Percentiles rank a stretch among this genome's conserved stretches.
Evolutionary conservation across 2,113 vertebrate genomes (phyloP).

Genomic region (Nesoenas mayeri): DNA sequence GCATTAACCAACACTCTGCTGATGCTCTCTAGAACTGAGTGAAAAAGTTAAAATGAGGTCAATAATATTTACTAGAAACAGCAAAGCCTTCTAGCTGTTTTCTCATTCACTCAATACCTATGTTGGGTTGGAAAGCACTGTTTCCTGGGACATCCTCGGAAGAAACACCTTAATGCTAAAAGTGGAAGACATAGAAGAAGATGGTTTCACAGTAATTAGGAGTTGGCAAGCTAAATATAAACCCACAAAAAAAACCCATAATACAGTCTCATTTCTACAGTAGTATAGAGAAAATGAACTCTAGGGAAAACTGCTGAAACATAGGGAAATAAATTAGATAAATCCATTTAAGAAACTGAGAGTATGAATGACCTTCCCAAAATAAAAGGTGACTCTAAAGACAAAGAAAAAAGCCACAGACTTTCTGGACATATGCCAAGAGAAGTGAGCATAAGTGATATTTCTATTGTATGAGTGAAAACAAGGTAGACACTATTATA

Average conservation of each 20-base stretch:
- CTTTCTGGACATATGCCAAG: not conserved
- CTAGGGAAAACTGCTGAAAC: not conserved
- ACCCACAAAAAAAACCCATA: not conserved
- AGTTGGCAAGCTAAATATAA: not conserved
- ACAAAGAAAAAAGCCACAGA: not conserved
- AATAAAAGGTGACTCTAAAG: not conserved
- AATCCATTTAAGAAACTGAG: slow-evolving; percentile 3
- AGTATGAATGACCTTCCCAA: not conserved
- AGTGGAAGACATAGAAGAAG: not conserved
- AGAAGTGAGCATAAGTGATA: not conserved
- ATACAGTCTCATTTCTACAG: not conserved
- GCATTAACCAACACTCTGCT: not conserved
- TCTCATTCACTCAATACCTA: not conserved
- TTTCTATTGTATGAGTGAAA: not conserved
- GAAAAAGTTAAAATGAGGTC: not conserved
- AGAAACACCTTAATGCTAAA: not conserved
- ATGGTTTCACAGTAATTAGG: not conserved
- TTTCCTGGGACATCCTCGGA: not conserved
- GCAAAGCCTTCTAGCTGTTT: not conserved
- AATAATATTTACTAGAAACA: not conserved
- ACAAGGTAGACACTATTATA: not conserved
- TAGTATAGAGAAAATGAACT: not conserved
- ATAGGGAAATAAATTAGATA: not conserved
- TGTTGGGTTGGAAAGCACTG: not conserved
- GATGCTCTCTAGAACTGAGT: not conserved